Evolutionary conservation across 1,140 invertebrate species (phyloP).

Genomic region (Lamellibrachia luymesi): DNA sequence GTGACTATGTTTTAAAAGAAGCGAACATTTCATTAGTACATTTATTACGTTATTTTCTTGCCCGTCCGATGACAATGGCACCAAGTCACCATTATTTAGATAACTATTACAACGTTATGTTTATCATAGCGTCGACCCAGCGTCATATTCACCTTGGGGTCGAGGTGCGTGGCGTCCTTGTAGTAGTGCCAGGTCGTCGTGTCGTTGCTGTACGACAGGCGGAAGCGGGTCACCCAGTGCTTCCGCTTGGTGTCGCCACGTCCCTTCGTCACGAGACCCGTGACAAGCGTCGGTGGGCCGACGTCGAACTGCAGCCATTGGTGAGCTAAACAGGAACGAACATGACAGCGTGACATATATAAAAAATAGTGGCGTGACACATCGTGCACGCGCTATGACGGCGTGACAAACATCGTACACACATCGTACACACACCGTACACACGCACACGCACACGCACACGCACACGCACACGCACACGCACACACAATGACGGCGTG

Average conservation of each 20-base stretch:
- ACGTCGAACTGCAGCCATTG: constrained; percentile 66
- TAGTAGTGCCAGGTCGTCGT: constrained; percentile 62
- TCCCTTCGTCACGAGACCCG: constrained; percentile 63
- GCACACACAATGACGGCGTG: neutral
- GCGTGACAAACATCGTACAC: neutral
- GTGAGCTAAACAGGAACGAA: constrained; percentile 50
- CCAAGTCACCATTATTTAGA: neutral
- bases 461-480: too few relatives aligned
- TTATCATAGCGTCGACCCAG: neutral
- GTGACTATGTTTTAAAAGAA: too few relatives aligned
- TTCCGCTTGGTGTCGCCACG: constrained; percentile 60
- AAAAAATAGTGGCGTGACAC: neutral
- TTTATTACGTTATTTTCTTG: neutral
- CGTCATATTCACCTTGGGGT: constrained; percentile 58
- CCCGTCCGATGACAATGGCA: neutral
- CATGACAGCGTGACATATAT: constrained; percentile 11
- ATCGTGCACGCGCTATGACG: neutral
- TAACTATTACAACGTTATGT: neutral
- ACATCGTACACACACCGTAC: too few relatives aligned
- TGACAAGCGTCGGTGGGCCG: constrained; percentile 62
- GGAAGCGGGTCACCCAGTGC: constrained; percentile 64
- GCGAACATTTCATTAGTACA: too few relatives aligned
- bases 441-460: too few relatives aligned
- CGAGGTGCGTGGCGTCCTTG: constrained; percentile 63
- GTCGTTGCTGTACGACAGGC: constrained; percentile 64